Base-by-base conservation (phyloP, 2,888 invertebrate species). In the Epirrhoe alternata region DNA sequence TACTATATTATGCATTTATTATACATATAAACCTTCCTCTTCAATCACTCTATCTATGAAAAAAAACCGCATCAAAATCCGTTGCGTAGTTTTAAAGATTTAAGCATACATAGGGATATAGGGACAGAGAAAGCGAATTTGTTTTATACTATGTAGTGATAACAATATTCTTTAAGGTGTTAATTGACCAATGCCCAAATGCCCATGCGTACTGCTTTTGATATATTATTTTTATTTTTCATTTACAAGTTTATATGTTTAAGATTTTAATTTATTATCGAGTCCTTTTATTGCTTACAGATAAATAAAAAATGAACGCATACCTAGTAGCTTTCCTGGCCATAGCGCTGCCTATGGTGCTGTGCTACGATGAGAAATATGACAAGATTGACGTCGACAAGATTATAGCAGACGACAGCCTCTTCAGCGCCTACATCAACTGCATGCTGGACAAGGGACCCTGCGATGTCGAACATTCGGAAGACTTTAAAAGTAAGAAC, bases 401-500 rank as follows among this genome's bases (percentile, higher is more conserved):
- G 69, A 85, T 92, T 35, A 60, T 92, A 0, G 82, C 38, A 0
- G 89, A 91, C 47, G 88, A 90, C 0, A 58, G 66, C 0, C 63
- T 86, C 0, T 90, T 90, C 70, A 70, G 69, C 0, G 70, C 82
- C 0, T 92, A 92, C 69, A 75, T 85, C 7, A 72, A 83, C 61
- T 92, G 92, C 68, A 80, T 91, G 80, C 77, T 92, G 10, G 89
- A 91, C 57, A 89, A 87, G 60, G 89, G 86, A 0, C 86, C 87
- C 0, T 92, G 92, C 56, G 74, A 77, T 1, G 76, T 82, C 0
- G 87, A 90, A 54, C 80, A 85, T 71, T 80, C 90, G 0, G 72
- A 73, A 0, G 90, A 90, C 4, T 89, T 86, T 35, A 87, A 81
- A 82, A 79, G 92, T 92, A 79, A 83, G 55, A 5, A 45, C 5